Percentiles rank a stretch among this genome's conserved stretches.
phyloP scores from a whole-genome alignment of 2,888 invertebrate genomes.

The Electrophaes corylata region DNA sequence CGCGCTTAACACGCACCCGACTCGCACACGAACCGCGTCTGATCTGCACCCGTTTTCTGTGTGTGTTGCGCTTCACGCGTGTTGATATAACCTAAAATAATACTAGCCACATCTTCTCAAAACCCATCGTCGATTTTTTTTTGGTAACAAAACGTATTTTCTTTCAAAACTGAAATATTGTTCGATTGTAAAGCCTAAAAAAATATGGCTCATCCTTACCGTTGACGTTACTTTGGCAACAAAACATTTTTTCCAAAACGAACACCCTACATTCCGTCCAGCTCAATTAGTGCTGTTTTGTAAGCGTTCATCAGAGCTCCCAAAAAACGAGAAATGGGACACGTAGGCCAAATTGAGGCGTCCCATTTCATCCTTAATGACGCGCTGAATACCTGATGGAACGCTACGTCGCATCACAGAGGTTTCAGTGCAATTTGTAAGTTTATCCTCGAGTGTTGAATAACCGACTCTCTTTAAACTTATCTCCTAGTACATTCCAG shows the following conservation, averaged over 20 bases:
- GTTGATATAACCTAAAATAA: no score
- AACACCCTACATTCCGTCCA: not conserved
- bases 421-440: constrained; percentile 9
- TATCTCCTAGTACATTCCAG: not conserved
- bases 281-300: constrained; percentile 1
- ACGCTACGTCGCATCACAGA: not conserved
- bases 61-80: no score
- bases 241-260: not conserved
- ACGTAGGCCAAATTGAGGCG: constrained; percentile 17
- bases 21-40: no score
- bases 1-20: no score
- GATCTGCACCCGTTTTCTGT: no score
- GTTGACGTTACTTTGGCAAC: not conserved
- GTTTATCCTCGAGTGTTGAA: not conserved
- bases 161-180: no score
- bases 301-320: constrained; percentile 2
- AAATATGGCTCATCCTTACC: not conserved
- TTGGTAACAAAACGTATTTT: no score
- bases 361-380: constrained; percentile 24
- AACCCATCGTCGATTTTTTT: no score
- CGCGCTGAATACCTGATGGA: constrained; percentile 26
- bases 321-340: constrained; percentile 21
- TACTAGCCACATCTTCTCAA: no score
- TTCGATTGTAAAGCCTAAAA: no score
- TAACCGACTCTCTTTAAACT: not conserved